Evolutionary conservation across 2,888 invertebrate species (phyloP), one percentile per base, ranked within the genome.

Genomic region (Drosophila tanythrix): DNA sequence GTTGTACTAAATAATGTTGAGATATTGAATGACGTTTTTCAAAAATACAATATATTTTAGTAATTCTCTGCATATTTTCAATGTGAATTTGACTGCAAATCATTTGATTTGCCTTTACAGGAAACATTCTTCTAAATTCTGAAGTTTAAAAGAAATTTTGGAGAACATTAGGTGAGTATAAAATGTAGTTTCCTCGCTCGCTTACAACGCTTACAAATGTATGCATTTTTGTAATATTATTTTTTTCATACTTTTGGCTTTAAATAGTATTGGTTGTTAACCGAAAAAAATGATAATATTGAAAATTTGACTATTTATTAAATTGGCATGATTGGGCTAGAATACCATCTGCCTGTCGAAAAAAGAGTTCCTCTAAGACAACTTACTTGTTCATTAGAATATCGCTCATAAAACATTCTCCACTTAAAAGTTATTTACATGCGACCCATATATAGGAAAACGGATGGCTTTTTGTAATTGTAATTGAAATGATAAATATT

Each of bases 131-230:
- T 1, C 3, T 10, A 10, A n/a, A 10, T n/a, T 40, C n/a, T 10
- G 10, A 10, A 40, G 10, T 0, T n/a, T 0, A 40, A n/a, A 10
- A n/a, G 0, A 1, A 18, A 3, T 18, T 18, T 38, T 8, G 8
- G 18, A n/a, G 40, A n/a, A n/a, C n/a, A 40, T 4, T n/a, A n/a
- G 5, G 2, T 40, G 5, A 40, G 10, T 40, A 40, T n/a, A 40
- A n/a, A 40, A 40, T n/a, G 40, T 4, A 4, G 10, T 2, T 40
- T 40, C n/a, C 1, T 40, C 40, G 40, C 2, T 40, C 0, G 10
- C n/a, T 40, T n/a, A n/a, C 4, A 40, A 40, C 2, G n/a, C 4
- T 21, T 0, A 40, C 2, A n/a, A 40, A 5, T 11, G 2, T 1
- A 40, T 40, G n/a, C 2, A 21, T 2, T 21, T n/a, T 40, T 40